Evolutionary conservation across 2,888 invertebrate species (phyloP).

Genomic region (Lycophotia porphyrea): DNA sequence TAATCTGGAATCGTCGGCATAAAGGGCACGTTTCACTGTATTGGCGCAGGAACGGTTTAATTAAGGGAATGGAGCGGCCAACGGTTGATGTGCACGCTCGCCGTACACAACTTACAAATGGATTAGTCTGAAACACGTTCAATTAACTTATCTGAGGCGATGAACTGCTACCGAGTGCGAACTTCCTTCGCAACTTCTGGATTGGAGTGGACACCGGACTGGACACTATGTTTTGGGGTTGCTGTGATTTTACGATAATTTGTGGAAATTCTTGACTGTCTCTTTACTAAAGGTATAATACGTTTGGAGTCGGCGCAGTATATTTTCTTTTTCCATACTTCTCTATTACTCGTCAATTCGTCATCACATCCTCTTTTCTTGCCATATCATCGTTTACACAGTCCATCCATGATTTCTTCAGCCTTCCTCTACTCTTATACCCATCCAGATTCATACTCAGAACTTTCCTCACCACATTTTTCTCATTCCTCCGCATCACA

Average conservation of each 20-base stretch:
- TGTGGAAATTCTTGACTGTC: background rate
- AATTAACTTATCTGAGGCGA: constrained; percentile 76
- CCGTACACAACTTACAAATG: constrained; percentile 81
- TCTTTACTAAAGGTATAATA: background rate
- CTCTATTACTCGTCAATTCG: too few relatives aligned
- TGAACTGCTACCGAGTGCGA: constrained; percentile 64
- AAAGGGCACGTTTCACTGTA: constrained; percentile 70
- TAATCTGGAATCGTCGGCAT: constrained; percentile 64
- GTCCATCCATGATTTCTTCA: too few relatives aligned
- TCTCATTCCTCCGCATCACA: too few relatives aligned
- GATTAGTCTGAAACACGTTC: constrained; percentile 84
- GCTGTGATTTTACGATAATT: constrained; percentile 8
- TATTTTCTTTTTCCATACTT: too few relatives aligned
- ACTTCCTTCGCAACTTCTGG: constrained; percentile 41
- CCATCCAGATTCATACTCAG: too few relatives aligned
- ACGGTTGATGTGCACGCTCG: constrained; percentile 70
- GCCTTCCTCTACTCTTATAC: too few relatives aligned
- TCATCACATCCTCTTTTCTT: too few relatives aligned
- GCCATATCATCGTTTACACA: too few relatives aligned
- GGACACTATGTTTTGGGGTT: constrained; percentile 19
- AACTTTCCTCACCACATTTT: too few relatives aligned
- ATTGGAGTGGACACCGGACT: too few relatives aligned
- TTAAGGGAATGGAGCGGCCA: constrained; percentile 84
- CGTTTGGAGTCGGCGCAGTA: too few relatives aligned
- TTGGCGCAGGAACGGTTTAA: constrained; percentile 81